Conservation (phyloP, 2,888 invertebrate genomes). For the Zhengitettix transpicula region DNA sequence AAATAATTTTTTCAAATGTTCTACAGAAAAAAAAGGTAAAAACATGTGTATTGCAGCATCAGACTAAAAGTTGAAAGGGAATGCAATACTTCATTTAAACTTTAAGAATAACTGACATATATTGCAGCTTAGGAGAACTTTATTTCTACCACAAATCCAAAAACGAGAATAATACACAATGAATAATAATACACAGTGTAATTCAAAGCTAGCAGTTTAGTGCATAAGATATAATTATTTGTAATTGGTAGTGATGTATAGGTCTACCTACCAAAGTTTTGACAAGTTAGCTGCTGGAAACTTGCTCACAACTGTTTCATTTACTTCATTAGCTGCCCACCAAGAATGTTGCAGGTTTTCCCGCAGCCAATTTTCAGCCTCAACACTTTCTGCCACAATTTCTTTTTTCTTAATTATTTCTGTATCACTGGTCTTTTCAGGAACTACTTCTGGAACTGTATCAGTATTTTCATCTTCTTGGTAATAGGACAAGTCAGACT, state of each 20-base stretch:
- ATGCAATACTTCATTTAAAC: no score
- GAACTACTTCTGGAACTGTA: not conserved
- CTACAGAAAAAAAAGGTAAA: no score
- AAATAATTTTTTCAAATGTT: no score
- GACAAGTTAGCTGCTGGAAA: slow-evolving; percentile 26
- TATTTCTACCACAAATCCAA: no score
- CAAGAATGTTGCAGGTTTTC: slow-evolving; percentile 27
- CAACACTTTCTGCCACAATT: not conserved
- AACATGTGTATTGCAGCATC: no score
- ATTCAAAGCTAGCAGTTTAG: no score
- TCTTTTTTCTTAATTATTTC: not conserved
- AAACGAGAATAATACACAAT: no score
- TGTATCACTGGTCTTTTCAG: not conserved
- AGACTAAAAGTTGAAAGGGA: no score
- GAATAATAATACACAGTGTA: no score
- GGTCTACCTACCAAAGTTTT: slow-evolving; percentile 23
- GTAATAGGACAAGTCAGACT: not conserved
- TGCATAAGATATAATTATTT: no score
- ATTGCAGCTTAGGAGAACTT: no score
- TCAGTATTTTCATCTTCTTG: not conserved
- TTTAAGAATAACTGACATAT: no score
- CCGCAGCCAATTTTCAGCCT: slow-evolving; percentile 15
- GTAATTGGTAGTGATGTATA: slow-evolving; percentile 1
- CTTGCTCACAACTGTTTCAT: slow-evolving; percentile 20
- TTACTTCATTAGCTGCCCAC: slow-evolving; percentile 26